Conservation (phyloP, 2,113 vertebrate species). For the Stigmatopora argus region DNA sequence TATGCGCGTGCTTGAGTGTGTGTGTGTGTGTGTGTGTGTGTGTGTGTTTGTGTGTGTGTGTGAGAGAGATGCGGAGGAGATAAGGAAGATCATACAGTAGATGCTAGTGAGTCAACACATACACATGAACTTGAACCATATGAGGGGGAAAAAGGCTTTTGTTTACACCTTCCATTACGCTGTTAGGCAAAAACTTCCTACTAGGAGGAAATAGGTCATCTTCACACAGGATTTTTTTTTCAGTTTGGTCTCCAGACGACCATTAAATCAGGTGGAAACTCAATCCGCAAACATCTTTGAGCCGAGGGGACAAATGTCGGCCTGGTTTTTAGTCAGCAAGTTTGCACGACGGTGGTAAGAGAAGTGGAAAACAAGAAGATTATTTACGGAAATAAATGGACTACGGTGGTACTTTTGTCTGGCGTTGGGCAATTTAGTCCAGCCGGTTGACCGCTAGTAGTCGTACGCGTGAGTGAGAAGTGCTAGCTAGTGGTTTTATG, state of each 20-base stretch:
- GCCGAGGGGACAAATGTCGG: not conserved
- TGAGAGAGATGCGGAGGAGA: not conserved
- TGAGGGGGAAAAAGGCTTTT: constrained; percentile 18
- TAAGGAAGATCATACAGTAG: too few species aligned
- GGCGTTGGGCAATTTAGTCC: not conserved
- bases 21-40: not conserved
- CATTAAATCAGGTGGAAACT: not conserved
- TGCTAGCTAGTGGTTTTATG: not conserved
- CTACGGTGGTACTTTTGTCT: not conserved
- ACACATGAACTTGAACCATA: constrained; percentile 19
- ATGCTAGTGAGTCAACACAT: constrained; percentile 18
- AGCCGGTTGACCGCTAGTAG: not conserved
- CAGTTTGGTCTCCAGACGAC: not conserved
- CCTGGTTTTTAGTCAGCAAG: not conserved
- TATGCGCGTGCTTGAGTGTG: constrained; percentile 5
- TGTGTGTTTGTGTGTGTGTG: constrained; percentile 5
- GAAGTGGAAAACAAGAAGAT: not conserved
- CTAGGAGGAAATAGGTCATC: constrained; percentile 28
- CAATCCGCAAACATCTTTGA: not conserved
- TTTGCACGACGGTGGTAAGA: not conserved
- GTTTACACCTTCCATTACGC: constrained; percentile 4
- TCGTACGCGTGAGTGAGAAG: not conserved
- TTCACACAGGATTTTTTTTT: constrained; percentile 22
- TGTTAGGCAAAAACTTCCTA: constrained; percentile 33
- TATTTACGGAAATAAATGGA: not conserved